Evolutionary conservation across 2,888 invertebrate species (phyloP).

Genomic region (Acanthosoma haemorrhoidale): DNA sequence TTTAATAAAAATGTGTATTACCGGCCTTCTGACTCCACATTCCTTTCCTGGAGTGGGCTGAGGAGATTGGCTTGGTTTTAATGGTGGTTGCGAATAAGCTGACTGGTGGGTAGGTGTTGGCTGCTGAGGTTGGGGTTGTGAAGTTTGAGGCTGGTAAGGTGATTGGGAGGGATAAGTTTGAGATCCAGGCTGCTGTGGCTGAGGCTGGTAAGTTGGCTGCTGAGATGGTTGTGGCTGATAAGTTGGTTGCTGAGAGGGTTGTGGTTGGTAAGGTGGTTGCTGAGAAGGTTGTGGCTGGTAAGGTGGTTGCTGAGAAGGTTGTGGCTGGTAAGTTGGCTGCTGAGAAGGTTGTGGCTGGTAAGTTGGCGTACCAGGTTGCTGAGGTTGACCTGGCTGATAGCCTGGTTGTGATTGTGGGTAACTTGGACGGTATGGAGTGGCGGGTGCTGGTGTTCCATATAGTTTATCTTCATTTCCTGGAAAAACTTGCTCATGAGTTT

Average conservation of each 20-base stretch:
- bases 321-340: conserved; percentile 31
- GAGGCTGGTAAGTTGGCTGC: conserved; percentile 42
- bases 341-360: conserved; percentile 25
- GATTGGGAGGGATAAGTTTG: conserved; percentile 28
- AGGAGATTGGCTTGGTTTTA: conserved; percentile 42
- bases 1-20: no score
- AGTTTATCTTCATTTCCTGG: conserved; percentile 37
- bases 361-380: conserved; percentile 25
- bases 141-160: background rate
- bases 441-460: conserved; percentile 19
- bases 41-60: conserved; percentile 42
- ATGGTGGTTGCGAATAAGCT: conserved; percentile 29
- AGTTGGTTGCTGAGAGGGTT: conserved; percentile 6
- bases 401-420: conserved; percentile 27
- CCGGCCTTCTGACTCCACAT: conserved; percentile 48
- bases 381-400: conserved; percentile 29
- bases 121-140: conserved; percentile 43
- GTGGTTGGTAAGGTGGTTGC: conserved; percentile 23
- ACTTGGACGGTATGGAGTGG: background rate
- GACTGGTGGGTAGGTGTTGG: background rate
- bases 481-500: conserved; percentile 36
- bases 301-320: background rate
- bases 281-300: conserved; percentile 25
- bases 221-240: conserved; percentile 17
- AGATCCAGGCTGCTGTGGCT: background rate